These are phyloP conservation scores for Ips nitidus DNA, from an alignment of 1,140 invertebrate genomes.

Conservation along the genomic window DNA sequence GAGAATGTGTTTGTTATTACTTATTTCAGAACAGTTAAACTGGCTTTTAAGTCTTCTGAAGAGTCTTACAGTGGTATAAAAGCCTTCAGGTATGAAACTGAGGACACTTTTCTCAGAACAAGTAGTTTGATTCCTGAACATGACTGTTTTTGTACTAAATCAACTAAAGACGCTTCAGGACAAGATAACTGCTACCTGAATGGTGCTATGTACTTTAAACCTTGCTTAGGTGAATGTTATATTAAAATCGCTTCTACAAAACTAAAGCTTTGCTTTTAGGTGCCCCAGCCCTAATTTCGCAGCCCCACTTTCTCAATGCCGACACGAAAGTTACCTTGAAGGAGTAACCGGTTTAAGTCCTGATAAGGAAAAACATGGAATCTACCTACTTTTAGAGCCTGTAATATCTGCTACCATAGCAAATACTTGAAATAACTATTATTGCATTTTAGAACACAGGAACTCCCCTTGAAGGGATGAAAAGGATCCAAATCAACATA, in stretches of 20 bases:
- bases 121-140: constrained; percentile 23
- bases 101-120: constrained; percentile 25
- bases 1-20: too few relatives aligned
- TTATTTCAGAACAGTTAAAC: constrained; percentile 37
- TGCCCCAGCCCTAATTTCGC: constrained; percentile 41
- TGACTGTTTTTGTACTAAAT: constrained; percentile 44
- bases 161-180: constrained; percentile 33
- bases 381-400: constrained; percentile 41
- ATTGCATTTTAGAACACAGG: constrained; percentile 41
- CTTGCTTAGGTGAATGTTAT: constrained; percentile 41
- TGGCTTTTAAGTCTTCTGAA: constrained; percentile 26
- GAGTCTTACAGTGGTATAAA: constrained; percentile 40
- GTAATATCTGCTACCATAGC: too few relatives aligned
- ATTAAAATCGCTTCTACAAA: constrained; percentile 4
- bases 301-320: constrained; percentile 45
- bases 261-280: constrained; percentile 36
- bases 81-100: constrained; percentile 35
- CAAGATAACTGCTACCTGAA: constrained; percentile 40
- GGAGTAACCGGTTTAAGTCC: constrained; percentile 33
- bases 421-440: constrained; percentile 8
- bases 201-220: constrained; percentile 42
- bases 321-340: constrained; percentile 37
- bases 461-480: constrained; percentile 40
- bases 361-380: constrained; percentile 37
- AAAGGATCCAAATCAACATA: constrained; percentile 41